Percentiles rank a stretch among this genome's conserved stretches.
phyloP scores from a whole-genome alignment of 1,140 invertebrate genomes.

The Hirudo medicinalis region DNA sequence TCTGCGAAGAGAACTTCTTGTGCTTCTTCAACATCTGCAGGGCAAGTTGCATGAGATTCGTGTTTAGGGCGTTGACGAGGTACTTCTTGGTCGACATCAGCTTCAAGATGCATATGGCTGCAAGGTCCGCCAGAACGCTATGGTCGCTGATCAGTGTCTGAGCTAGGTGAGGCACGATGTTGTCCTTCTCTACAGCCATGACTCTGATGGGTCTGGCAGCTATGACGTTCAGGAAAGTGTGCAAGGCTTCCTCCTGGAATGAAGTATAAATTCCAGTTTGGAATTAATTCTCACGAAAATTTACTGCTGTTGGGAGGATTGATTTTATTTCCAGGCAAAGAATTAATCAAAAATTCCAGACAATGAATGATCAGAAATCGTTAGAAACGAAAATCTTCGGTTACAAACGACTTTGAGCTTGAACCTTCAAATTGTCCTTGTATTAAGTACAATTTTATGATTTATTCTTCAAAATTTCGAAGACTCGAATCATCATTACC shows the following conservation, averaged over 20 bases:
- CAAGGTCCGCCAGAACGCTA: background rate
- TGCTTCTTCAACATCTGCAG: background rate
- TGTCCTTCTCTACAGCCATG: background rate
- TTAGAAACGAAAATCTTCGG: too few species aligned
- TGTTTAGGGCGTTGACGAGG: background rate
- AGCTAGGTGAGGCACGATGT: background rate
- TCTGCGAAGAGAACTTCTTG: background rate
- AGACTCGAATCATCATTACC: background rate
- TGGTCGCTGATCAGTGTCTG: background rate
- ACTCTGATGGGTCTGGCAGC: background rate
- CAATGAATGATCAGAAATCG: too few species aligned
- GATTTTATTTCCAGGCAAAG: too few species aligned
- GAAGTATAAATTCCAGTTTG: too few species aligned
- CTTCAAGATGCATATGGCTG: background rate
- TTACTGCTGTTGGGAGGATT: too few species aligned
- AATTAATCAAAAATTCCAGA: too few species aligned
- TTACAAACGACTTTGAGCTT: too few species aligned
- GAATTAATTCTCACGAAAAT: too few species aligned
- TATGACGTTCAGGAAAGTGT: constrained; percentile 13
- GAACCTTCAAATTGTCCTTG: too few species aligned
- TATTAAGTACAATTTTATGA: too few species aligned
- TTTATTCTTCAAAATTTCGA: too few species aligned
- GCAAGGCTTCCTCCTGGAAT: background rate
- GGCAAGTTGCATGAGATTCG: background rate
- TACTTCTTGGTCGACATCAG: background rate